Base-by-base conservation (phyloP, 2,113 vertebrate genomes). In the Ictidomys tridecemlineatus region DNA sequence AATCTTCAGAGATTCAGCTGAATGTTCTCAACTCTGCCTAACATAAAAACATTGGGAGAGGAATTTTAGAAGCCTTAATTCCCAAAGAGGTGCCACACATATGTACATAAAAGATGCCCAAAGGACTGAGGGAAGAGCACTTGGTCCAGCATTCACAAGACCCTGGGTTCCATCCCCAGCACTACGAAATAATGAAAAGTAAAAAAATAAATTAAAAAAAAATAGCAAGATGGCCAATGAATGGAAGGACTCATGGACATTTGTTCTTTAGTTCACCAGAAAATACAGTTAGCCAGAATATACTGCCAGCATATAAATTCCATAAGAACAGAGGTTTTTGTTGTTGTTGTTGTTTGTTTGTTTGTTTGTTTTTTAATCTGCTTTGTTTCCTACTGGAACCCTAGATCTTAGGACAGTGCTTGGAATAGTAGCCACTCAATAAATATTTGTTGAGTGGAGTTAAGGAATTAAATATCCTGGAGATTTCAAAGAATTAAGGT, bases 401-500 rank as follows among this genome's bases (percentile, higher is more conserved):
- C 18, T 37, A 53, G 84, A 74, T 58, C 37, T 69, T 24, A 58
- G 32, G 20, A 45, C 45, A 48, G 28, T 17, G 61, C 85, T 89
- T 42, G 37, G 10, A 8, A 77, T 5, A 95, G 30, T 0, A 93
- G 4, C 11, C 76, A 42, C 37, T 85, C 90, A 56, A 30, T 42
- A 56, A 85, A 61, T 80, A 79, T 45, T 65, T 89, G 32, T 26
- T 51, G 63, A 65, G 17, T 28, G 11, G 17, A 84, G 78, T 45
- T 85, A 70, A 58, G 83, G 79, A 89, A 61, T 26, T 45, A 32
- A 87, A 20, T 30, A 56, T 80, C 56, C 48, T 4, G 56, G 96
- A 53, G 86, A 94, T 61, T 78, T 91, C 88, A 53, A 56, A n/a
- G 67, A 92, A 87, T 26, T 18, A 17, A 83, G 42, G 65, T 67